phyloP scores from a whole-genome alignment of 2,888 invertebrate genomes.

The Andrena camellia region DNA sequence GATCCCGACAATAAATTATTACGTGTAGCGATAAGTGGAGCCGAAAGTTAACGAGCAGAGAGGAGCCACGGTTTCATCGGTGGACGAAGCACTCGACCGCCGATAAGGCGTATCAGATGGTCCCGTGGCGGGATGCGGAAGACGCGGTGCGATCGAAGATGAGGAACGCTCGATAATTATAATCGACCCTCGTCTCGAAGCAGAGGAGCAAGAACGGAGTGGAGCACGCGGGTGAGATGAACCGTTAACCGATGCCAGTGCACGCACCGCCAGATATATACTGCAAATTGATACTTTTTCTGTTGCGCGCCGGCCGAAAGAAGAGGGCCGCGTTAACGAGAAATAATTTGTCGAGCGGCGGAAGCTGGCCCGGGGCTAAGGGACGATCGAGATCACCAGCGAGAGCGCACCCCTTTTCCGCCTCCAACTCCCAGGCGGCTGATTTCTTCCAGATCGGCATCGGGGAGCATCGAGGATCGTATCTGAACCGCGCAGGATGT shows the following conservation, averaged over 20 bases:
- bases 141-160: conserved; percentile 36
- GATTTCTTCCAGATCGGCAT: background rate
- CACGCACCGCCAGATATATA: conserved; percentile 54
- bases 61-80: background rate
- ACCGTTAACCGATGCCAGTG: conserved; percentile 59
- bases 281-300: conserved; percentile 77
- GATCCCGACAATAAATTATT: conserved; percentile 41
- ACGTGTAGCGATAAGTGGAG: conserved; percentile 22
- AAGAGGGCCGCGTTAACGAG: conserved; percentile 74
- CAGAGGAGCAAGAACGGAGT: background rate
- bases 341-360: conserved; percentile 77
- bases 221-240: background rate
- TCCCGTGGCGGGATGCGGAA: conserved; percentile 33
- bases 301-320: conserved; percentile 34
- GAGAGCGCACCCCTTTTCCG: conserved; percentile 36
- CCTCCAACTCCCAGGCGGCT: background rate
- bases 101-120: conserved; percentile 52
- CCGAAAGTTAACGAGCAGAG: conserved; percentile 26
- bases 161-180: conserved; percentile 41
- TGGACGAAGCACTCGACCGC: background rate
- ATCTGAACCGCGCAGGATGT: background rate
- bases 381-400: conserved; percentile 23
- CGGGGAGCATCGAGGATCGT: background rate
- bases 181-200: too few species aligned
- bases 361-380: conserved; percentile 54